A percentile compares a stretch with the other conserved stretches of the same genome.
Evolutionary conservation across 1,140 invertebrate genomes (phyloP).

Genomic region (Oryzaephilus surinamensis): DNA sequence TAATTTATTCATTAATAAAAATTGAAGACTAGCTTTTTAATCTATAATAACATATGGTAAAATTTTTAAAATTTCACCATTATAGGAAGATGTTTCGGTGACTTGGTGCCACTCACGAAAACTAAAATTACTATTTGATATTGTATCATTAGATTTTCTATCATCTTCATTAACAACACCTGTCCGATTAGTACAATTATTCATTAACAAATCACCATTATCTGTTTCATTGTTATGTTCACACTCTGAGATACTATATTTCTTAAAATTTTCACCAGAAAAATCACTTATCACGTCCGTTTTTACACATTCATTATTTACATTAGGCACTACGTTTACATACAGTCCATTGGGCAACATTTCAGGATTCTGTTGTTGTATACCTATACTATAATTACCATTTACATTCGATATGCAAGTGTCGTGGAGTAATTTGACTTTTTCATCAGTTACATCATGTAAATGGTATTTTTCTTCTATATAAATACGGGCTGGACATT

Average conservation of each 20-base stretch:
- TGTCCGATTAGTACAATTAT: conserved; percentile 2
- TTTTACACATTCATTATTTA: conserved; percentile 28
- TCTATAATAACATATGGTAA: conserved; percentile 89
- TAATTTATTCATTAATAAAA: conserved; percentile 4
- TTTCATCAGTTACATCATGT: too few species aligned
- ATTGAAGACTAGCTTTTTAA: conserved; percentile 35
- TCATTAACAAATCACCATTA: conserved; percentile 3
- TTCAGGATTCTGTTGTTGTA: conserved; percentile 8
- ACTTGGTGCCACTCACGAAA: conserved; percentile 81
- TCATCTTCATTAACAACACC: conserved; percentile 4
- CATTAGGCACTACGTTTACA: conserved; percentile 36
- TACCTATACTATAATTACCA: conserved; percentile 27
- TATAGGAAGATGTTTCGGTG: conserved; percentile 53
- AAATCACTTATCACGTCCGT: conserved; percentile 22
- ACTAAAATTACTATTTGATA: conserved; percentile 15
- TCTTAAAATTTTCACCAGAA: conserved; percentile 30
- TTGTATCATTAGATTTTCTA: conserved; percentile 17
- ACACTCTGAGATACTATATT: conserved; percentile 33
- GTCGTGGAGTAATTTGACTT: conserved; percentile 11
- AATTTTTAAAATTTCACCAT: conserved; percentile 67
- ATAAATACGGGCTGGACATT: conserved; percentile 25
- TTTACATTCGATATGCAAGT: conserved; percentile 28
- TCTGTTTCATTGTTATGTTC: background rate
- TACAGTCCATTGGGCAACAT: conserved; percentile 22
- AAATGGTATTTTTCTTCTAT: conserved; percentile 22